Evolutionary conservation across 2,888 invertebrate genomes (phyloP), one percentile per base, ranked within the genome.

Genomic region (Rutpela maculata): DNA sequence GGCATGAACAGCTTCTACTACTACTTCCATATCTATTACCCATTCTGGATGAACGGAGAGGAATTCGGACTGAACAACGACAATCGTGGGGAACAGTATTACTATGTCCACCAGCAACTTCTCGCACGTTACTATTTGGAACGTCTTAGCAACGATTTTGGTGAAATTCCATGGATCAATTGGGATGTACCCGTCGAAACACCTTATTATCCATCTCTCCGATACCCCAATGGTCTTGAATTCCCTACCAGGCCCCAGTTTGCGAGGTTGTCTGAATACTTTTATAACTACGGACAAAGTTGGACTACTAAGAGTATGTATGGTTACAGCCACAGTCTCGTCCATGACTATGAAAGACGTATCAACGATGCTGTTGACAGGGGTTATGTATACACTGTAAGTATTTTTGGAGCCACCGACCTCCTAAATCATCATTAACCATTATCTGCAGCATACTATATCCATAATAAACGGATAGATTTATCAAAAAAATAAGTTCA

Each of bases 41-140:
- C 95, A 9, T 91, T 90, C 86, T 94, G 93, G 93, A 90, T 94
- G 85, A 91, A 92, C 78, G 92, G 92, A 17, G 80, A 88, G 67
- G 90, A 91, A 66, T 91, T 91, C 81, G 76, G 81, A 10, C 38
- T 70, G 18, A 17, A 89, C 43, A 91, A 92, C 82, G 92, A 92
- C 83, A 91, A 91, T 79, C 93, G 93, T 82, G 94, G 94, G 76
- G 94, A 94, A 88, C 89, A 90, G 76, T 93, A 92, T 89, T 92
- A 94, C 88, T 93, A 91, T 88, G 88, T 91, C 78, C 93, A 94
- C 85, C 94, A 94, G 85, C 94, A 95, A 88, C 84, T 95, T 12
- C 84, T 95, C 80, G 91, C 94, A 77, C 93, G 93, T 82, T 95
- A 95, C 89, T 94, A 95, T 86, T 91, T 95, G 90, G 95, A 95